Percentiles rank a stretch among this genome's conserved stretches.
phyloP scores from a whole-genome alignment of 2,888 invertebrate species.

The Diaphora mendica region DNA sequence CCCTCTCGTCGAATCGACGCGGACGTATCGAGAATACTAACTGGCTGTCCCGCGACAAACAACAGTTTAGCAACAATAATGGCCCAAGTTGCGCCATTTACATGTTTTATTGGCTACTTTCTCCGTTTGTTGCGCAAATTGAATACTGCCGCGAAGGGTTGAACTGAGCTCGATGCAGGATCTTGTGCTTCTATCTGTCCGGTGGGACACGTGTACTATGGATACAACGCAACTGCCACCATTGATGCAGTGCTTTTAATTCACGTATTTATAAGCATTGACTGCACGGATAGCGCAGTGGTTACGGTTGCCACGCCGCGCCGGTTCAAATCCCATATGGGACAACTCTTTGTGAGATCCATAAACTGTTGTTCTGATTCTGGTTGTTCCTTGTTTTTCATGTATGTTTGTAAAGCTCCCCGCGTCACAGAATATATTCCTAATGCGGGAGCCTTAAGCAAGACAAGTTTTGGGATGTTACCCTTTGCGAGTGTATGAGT shows the following conservation, averaged over 20 bases:
- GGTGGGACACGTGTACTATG: not conserved
- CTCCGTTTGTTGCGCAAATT: not conserved
- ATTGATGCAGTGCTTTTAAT: not conserved
- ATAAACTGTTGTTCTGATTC: no score
- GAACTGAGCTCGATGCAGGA: not conserved
- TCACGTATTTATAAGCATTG: not conserved
- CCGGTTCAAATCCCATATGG: no score
- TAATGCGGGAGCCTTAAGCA: no score
- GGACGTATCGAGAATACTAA: constrained; percentile 4
- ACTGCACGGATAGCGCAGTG: no score
- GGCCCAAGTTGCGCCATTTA: constrained; percentile 42
- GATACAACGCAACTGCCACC: constrained; percentile 7
- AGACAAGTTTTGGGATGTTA: not conserved
- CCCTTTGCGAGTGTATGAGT: not conserved
- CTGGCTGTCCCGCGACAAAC: constrained; percentile 43
- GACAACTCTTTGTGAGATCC: no score
- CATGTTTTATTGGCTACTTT: not conserved
- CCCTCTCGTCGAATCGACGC: not conserved
- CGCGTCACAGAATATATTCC: no score
- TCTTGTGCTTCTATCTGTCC: not conserved
- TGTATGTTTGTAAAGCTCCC: no score
- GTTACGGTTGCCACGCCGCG: no score
- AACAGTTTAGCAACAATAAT: constrained; percentile 58
- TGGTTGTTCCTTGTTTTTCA: no score
- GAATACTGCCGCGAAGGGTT: no score